Base-by-base conservation (phyloP, 2,113 vertebrate genomes). In the Salvator merianae region DNA sequence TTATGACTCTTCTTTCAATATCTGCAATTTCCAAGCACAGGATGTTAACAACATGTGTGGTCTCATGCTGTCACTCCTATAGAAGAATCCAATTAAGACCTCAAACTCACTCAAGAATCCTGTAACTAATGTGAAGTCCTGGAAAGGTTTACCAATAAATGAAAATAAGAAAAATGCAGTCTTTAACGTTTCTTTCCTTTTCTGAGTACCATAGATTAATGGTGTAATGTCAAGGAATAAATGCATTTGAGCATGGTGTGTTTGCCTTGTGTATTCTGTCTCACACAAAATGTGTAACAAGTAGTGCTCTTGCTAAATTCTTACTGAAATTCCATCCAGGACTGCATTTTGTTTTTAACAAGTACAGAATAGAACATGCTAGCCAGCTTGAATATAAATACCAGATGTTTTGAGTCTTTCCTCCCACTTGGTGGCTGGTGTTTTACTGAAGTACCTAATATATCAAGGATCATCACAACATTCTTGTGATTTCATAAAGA, bases 1-100 rank as follows among this genome's bases (percentile, higher is more conserved):
- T n/a, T 74, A 70, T 55, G 34, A 76, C 70, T 32, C 3, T 32
- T 86, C 79, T 63, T 73, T 32, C 53, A 82, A 43, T 87, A 87
- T 84, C 36, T 43, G 50, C 63, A 28, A 53, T 89, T 91, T 68
- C 55, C 3, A 18, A 68, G 78, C 78, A 40, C 32, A 38, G 66
- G 90, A 81, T 68, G n/a, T 71, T 85, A 88, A 87, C 91, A 86
- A 83, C 76, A 24, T 88, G 26, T 86, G 75, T 92, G 87, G 86
- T 92, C 71, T 3, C 83, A 40, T 13, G 4, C 78, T 59, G 36
- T 92, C 79, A 59, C 40, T 78, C 40, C 0, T 85, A 89, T 86
- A 92, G 87, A 88, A 88, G 59, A 12, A 77, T 93, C 59, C 89
- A 40, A 34, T 86, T 91, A 76, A 81, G n/a, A 92, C 77, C 24